Evolutionary conservation across 1,140 invertebrate species (phyloP), one percentile per base, ranked within the genome.

Genomic region (Euura lappo): DNA sequence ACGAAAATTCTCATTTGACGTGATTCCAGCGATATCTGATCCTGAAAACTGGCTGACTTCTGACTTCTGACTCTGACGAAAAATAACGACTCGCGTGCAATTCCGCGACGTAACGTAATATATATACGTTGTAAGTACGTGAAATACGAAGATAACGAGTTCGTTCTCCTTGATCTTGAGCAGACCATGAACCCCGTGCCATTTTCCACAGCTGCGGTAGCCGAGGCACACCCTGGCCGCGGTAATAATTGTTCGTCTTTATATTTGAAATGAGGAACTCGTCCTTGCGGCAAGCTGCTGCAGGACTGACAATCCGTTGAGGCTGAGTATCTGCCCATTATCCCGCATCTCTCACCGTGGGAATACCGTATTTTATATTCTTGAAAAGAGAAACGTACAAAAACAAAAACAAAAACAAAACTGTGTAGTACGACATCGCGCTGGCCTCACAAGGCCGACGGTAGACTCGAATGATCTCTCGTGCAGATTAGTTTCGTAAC

Each of bases 251-350:
- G 76, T 79, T 79, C 51, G 74, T 74, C 69, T 70, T 46, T 45
- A 77, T 60, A 76, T 81, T 75, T 75, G 80, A 81, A 83, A 80
- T 81, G 71, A 75, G 76, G 78, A 78, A 77, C 82, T 83, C 83
- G 83, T 85, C 83, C 83, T 85, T 85, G 83, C 84, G 82, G 84
- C 51, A 28, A 28, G 28, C 28, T 28, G 28, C 28, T 28, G 28
- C 28, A 28, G 28, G 28, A 28, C 28, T 28, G 28, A 28, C 28
- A 28, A 28, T 28, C 28, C 80, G 81, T 80, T 82, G 72, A 74
- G 76, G 71, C 42, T 77, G 66, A 76, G 44, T 43, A 47, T 64
- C 65, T 46, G 44, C 45, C 64, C 42, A n/a, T 6, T 3, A 13
- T 43, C 13, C 42, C 13, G 64, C 71, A 76, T 69, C 71, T 71